Evolutionary conservation across 2,113 vertebrate genomes (phyloP).

Genomic region (Tympanuchus pallidicinctus): DNA sequence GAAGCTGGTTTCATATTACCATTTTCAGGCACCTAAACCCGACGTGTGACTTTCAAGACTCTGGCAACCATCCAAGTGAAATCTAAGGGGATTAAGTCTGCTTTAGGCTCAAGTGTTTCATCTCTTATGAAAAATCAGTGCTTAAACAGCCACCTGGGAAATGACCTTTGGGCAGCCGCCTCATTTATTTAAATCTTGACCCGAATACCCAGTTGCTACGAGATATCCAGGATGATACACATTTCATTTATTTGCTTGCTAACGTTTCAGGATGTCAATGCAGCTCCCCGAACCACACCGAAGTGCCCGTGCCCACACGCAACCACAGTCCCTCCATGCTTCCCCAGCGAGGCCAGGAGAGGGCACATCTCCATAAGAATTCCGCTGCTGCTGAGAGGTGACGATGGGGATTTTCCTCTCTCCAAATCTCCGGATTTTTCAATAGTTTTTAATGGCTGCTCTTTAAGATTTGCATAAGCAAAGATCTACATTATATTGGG

Average conservation of each 20-base stretch:
- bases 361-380: conserved; percentile 55
- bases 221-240: not conserved
- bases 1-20: not conserved
- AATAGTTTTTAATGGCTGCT: not conserved
- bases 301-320: rapidly evolving
- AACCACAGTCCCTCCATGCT: not conserved
- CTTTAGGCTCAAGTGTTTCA: not conserved
- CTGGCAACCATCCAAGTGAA: not conserved
- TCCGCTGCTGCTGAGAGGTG: not conserved
- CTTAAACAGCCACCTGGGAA: not conserved
- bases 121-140: not conserved
- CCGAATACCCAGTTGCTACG: not conserved
- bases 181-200: not conserved
- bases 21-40: not conserved
- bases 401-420: not conserved
- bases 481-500: not conserved
- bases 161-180: not conserved
- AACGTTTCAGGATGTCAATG: not conserved
- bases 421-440: not conserved
- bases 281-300: not conserved
- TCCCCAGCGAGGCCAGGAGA: conserved; percentile 28
- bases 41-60: not conserved
- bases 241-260: not conserved
- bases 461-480: not conserved
- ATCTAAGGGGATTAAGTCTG: not conserved